Conservation (phyloP, 1,140 invertebrate genomes). For the Drosophila kurseongensis region DNA sequence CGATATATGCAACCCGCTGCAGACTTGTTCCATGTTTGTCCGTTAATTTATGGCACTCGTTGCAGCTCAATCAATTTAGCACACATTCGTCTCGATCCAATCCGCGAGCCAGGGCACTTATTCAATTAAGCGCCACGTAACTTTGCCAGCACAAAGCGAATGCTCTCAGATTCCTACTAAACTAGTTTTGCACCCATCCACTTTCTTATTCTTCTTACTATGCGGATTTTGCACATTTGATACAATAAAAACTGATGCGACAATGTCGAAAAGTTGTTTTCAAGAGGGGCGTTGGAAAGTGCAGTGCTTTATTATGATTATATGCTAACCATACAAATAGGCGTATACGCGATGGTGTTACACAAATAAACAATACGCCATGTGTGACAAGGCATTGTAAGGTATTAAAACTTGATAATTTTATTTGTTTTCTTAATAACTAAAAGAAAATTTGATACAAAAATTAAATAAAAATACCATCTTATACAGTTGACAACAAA, state of each 20-base stretch:
- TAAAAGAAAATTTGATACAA: no score
- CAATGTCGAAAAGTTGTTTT: slow-evolving; percentile 16
- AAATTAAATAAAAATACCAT: no score
- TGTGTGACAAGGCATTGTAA: slow-evolving; percentile 23
- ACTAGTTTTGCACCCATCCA: slow-evolving; percentile 58
- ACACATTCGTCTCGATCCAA: slow-evolving; percentile 55
- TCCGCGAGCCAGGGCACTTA: slow-evolving; percentile 43
- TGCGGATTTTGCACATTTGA: slow-evolving; percentile 21
- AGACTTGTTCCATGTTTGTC: slow-evolving; percentile 60
- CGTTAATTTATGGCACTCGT: slow-evolving; percentile 64
- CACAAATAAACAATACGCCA: slow-evolving; percentile 45
- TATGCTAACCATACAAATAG: slow-evolving; percentile 1
- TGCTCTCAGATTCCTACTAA: slow-evolving; percentile 68
- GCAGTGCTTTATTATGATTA: slow-evolving; percentile 14
- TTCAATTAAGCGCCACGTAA: slow-evolving; percentile 76
- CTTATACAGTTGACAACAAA: no score
- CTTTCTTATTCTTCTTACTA: slow-evolving; percentile 11
- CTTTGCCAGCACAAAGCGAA: slow-evolving; percentile 14
- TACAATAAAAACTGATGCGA: slow-evolving; percentile 26
- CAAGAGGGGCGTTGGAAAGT: slow-evolving; percentile 36
- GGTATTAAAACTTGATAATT: not conserved
- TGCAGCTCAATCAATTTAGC: slow-evolving; percentile 71
- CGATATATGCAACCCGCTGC: slow-evolving; percentile 71
- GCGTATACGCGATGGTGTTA: slow-evolving; percentile 53
- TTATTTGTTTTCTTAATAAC: no score